Evolutionary conservation across 2,888 invertebrate species (phyloP).

Genomic region (Gymnocheta viridis): DNA sequence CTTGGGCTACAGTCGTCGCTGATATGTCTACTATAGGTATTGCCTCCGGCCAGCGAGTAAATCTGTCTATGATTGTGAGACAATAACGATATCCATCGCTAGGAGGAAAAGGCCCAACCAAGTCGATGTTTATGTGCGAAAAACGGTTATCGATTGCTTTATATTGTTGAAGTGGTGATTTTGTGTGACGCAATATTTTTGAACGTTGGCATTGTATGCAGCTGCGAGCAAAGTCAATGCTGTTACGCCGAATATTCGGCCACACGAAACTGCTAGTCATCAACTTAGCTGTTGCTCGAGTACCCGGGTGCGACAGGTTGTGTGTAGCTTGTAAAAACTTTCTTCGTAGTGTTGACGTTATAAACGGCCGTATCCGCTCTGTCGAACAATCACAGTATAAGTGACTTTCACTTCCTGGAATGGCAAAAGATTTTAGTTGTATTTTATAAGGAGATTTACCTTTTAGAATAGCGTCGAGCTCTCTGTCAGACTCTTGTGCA

Average conservation of each 20-base stretch:
- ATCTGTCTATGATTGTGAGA: conserved; percentile 56
- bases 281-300: conserved; percentile 11
- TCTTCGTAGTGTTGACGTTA: conserved; percentile 12
- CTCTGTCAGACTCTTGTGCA: background rate
- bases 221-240: background rate
- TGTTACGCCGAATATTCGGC: conserved; percentile 64
- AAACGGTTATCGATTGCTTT: too few species aligned
- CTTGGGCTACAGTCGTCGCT: conserved; percentile 54
- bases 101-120: too few species aligned
- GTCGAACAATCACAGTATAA: conserved; percentile 1
- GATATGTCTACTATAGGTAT: conserved; percentile 45
- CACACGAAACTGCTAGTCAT: conserved; percentile 61
- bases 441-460: conserved; percentile 15
- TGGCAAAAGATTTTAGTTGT: conserved; percentile 37
- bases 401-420: conserved; percentile 8
- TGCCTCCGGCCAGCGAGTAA: conserved; percentile 52
- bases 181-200: too few species aligned
- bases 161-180: too few species aligned
- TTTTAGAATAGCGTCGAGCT: background rate
- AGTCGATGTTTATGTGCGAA: too few species aligned
- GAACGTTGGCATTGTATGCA: too few species aligned
- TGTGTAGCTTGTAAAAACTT: conserved; percentile 44
- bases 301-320: conserved; percentile 50
- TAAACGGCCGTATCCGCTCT: conserved; percentile 1
- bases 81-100: conserved; percentile 26